Evolutionary conservation across 2,888 invertebrate species (phyloP).

Genomic region (Baronia brevicornis): DNA sequence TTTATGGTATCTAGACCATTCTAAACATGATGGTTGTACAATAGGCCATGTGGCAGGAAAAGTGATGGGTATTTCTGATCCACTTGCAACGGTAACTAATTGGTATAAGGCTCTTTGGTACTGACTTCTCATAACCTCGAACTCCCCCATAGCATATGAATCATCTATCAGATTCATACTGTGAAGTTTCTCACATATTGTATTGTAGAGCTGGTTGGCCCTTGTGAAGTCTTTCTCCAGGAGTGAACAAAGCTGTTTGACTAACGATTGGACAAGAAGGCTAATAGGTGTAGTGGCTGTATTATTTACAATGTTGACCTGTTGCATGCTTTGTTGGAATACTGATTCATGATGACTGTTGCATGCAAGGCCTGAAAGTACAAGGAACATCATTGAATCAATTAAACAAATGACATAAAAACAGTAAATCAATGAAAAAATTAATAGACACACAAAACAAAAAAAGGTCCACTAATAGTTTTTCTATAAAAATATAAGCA

Average conservation of each 20-base stretch:
- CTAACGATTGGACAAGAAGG: constrained; percentile 80
- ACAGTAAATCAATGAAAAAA: constrained; percentile 2
- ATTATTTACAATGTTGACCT: constrained; percentile 53
- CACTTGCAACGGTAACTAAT: constrained; percentile 76
- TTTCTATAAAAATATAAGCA: not conserved
- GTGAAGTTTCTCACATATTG: constrained; percentile 80
- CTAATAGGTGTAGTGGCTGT: constrained; percentile 77
- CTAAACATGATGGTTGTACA: constrained; percentile 62
- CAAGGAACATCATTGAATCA: constrained; percentile 9
- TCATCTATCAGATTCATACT: constrained; percentile 82
- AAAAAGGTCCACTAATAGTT: not conserved
- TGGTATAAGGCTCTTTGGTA: constrained; percentile 81
- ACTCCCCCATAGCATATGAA: constrained; percentile 81
- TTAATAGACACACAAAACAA: not conserved
- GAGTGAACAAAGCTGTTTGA: constrained; percentile 80
- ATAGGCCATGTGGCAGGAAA: constrained; percentile 71
- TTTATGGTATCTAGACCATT: constrained; percentile 79
- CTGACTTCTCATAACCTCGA: constrained; percentile 80
- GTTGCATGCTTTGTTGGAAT: constrained; percentile 48
- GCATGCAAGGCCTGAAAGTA: constrained; percentile 45
- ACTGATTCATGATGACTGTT: constrained; percentile 48
- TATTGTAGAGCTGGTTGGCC: constrained; percentile 78
- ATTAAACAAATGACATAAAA: constrained; percentile 1
- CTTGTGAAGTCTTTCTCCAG: constrained; percentile 76
- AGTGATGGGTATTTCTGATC: constrained; percentile 65